Evolutionary conservation across 2,797 vertebrate genomes (phyloP).

Genomic region (Garrulus glandarius): DNA sequence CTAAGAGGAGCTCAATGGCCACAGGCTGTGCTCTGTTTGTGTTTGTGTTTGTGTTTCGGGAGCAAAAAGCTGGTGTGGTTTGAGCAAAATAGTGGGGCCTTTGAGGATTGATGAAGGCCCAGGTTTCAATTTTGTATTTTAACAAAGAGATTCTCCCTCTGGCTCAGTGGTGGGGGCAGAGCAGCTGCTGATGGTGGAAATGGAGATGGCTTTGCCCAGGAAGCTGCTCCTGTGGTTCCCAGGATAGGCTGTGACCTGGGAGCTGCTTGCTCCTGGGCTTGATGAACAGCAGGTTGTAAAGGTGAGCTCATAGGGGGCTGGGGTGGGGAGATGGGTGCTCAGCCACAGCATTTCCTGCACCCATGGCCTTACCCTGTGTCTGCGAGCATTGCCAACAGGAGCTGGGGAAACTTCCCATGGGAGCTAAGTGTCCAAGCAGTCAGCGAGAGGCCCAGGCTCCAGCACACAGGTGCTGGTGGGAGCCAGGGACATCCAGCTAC

Average conservation of each 20-base stretch:
- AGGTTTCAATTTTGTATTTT: neutral
- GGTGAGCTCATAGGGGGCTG: neutral
- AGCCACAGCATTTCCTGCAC: neutral
- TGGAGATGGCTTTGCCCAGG: neutral
- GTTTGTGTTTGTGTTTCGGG: neutral
- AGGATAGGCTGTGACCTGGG: neutral
- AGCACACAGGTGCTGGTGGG: neutral
- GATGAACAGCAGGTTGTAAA: neutral
- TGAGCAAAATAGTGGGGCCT: neutral
- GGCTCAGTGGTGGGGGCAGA: neutral
- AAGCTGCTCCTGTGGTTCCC: neutral
- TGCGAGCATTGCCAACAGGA: neutral
- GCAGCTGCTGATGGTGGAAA: neutral
- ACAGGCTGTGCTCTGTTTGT: neutral
- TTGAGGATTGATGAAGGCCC: neutral
- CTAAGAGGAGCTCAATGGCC: neutral
- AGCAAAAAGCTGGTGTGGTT: neutral
- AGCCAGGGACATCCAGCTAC: neutral
- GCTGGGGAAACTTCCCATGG: rapidly evolving
- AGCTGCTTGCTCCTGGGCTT: neutral
- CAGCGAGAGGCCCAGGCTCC: rapidly evolving
- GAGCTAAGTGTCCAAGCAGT: rapidly evolving
- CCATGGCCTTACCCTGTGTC: neutral
- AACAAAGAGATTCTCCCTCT: neutral
- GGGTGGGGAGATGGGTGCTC: neutral